These are phyloP conservation scores for Urocyon cinereoargenteus DNA, from an alignment of 2,797 vertebrate genomes.

Conservation along the genomic window DNA sequence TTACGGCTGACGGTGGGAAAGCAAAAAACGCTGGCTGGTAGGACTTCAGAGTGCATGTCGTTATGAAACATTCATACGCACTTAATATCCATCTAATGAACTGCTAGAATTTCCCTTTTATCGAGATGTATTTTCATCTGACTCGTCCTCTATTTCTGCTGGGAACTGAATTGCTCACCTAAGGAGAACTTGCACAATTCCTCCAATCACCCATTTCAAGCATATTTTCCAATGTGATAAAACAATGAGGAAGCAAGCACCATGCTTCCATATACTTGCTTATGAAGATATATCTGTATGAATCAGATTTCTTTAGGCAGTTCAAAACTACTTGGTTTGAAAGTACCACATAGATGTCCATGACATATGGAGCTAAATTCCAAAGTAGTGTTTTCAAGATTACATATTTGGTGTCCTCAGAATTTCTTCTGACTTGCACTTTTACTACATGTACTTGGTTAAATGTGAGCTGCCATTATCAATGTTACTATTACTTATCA, in stretches of 20 bases:
- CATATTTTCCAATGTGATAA: not conserved
- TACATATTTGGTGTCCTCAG: not conserved
- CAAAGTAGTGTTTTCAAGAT: not conserved
- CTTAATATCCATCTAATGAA: not conserved
- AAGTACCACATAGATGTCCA: not conserved
- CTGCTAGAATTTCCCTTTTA: not conserved
- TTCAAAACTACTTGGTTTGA: not conserved
- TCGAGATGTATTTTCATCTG: constrained; percentile 16
- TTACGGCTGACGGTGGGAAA: not conserved
- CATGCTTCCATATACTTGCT: not conserved
- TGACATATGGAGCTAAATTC: not conserved
- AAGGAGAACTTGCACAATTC: not conserved
- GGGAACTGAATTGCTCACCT: not conserved
- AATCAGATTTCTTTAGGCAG: not conserved
- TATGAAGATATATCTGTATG: not conserved
- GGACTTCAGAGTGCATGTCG: not conserved
- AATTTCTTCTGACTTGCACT: not conserved
- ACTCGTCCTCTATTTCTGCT: constrained; percentile 12
- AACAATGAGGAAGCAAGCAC: not conserved
- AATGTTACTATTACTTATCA: not conserved
- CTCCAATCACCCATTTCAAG: not conserved
- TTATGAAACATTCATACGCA: not conserved
- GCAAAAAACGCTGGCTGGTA: not conserved
- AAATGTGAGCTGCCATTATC: not conserved
- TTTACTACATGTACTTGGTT: not conserved